Evolutionary conservation across 2,797 vertebrate species (phyloP).

Genomic region (Myotis daubentonii): DNA sequence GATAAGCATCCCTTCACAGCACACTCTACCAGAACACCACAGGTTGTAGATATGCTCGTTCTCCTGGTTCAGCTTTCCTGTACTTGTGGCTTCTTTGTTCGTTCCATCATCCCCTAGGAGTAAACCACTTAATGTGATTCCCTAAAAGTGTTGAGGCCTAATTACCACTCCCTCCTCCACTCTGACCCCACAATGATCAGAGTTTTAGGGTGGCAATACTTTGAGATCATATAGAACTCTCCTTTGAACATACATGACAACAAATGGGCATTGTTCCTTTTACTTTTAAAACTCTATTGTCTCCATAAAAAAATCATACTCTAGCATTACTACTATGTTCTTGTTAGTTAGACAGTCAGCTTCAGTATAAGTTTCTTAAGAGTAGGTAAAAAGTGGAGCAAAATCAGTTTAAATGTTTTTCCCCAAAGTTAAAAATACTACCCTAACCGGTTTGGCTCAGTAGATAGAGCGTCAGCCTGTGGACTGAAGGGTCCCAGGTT

Average conservation of each 20-base stretch:
- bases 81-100: conserved; percentile 96
- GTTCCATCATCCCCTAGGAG: conserved; percentile 95
- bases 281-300: conserved; percentile 38
- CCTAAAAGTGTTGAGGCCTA: background rate
- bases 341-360: background rate
- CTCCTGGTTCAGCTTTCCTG: conserved; percentile 97
- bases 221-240: background rate
- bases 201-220: background rate
- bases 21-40: conserved; percentile 98
- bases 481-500: no score
- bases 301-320: background rate
- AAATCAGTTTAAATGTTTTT: conserved; percentile 5
- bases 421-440: background rate
- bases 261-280: background rate
- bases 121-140: conserved; percentile 38
- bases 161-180: background rate
- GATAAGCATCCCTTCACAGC: conserved; percentile 99
- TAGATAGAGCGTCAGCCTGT: no score
- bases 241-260: conserved; percentile 9
- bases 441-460: no score
- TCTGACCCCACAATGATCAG: background rate
- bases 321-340: background rate
- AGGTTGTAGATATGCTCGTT: conserved; percentile 99
- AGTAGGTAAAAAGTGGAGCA: conserved; percentile 5
- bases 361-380: background rate